Base-by-base conservation (phyloP, 2,888 invertebrate species). In the Cyclophora punctaria region DNA sequence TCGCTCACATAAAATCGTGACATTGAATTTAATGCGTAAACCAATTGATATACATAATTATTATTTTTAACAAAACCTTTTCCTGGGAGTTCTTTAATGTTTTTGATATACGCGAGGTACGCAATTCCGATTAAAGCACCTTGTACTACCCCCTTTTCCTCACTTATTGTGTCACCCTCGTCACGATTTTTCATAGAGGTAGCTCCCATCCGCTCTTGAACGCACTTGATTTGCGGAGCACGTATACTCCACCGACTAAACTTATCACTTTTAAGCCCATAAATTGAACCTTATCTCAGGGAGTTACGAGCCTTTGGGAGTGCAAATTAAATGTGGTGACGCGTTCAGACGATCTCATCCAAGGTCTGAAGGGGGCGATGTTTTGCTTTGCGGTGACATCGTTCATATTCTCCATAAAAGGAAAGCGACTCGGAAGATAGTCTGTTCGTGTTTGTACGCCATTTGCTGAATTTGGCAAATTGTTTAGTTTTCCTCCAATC, bases 221-320 rank as follows among this genome's bases (percentile, higher is more conserved):
- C 75, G 72, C 76, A 85, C 86, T 87, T 86, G 85, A 88, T 88
- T 87, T 87, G 80, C 85, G 67, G 76, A 79, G 85, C 86, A 86
- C 86, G 86, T 83, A 78, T 64, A 63, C 69, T 56, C 58, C 53
- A 50, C 62, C 58, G 64, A 59, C 64, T 58, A 67, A 57, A 59
- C 62, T 59, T 67, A 53, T 57, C 57, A 57, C 50, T 55, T 51
- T 45, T 49, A 55, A 53, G 44, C 45, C 54, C 52, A 58, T 57
- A 57, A 52, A 55, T 64, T 75, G 65, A 70, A 75, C 84, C 72
- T 67, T 83, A 66, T 61, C 44, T 34, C 48, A 59, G 59, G 49
- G 64, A 51, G 52, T 63, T 73, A 78, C 61, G 67, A 59, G 60
- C 60, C 57, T 53, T 61, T 48, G 48, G 41, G 53, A 48, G 48